Percentiles rank a stretch among this genome's conserved stretches.
Conservation (phyloP, 1,140 invertebrate genomes). For the Drosophila rhopaloa region DNA sequence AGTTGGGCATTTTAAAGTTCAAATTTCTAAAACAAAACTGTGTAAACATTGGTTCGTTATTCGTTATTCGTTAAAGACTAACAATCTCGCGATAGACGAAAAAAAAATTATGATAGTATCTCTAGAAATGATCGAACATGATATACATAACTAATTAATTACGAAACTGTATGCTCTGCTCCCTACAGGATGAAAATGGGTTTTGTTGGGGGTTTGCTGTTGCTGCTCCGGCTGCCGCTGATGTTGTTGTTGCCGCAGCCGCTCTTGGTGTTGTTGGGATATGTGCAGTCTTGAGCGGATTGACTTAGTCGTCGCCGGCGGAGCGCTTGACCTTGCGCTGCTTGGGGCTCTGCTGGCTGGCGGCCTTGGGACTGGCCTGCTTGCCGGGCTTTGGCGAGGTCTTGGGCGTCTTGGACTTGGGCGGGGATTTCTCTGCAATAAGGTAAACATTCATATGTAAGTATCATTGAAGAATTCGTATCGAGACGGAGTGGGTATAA, state of each 20-base stretch:
- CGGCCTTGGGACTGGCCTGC: conserved; percentile 85
- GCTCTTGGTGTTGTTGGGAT: conserved; percentile 22
- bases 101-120: conserved; percentile 53
- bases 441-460: conserved; percentile 28
- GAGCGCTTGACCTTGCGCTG: conserved; percentile 90
- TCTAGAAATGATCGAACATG: conserved; percentile 48
- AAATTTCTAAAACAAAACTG: conserved; percentile 41
- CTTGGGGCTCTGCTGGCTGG: conserved; percentile 88
- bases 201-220: conserved; percentile 13
- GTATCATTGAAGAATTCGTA: too few species aligned
- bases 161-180: conserved; percentile 52
- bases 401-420: conserved; percentile 82
- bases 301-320: conserved; percentile 86
- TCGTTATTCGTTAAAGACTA: conserved; percentile 47
- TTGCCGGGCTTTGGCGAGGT: conserved; percentile 85
- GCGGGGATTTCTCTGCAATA: conserved; percentile 87
- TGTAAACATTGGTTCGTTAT: conserved; percentile 22
- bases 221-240: conserved; percentile 14
- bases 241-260: conserved; percentile 5
- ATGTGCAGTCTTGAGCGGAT: conserved; percentile 59
- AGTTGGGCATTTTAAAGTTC: conserved; percentile 34
- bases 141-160: conserved; percentile 54
- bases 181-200: conserved; percentile 42
- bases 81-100: conserved; percentile 65
- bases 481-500: background rate